These are phyloP conservation scores for Thomomys bottae DNA, from an alignment of 2,113 vertebrate genomes.

Conservation along the genomic window DNA sequence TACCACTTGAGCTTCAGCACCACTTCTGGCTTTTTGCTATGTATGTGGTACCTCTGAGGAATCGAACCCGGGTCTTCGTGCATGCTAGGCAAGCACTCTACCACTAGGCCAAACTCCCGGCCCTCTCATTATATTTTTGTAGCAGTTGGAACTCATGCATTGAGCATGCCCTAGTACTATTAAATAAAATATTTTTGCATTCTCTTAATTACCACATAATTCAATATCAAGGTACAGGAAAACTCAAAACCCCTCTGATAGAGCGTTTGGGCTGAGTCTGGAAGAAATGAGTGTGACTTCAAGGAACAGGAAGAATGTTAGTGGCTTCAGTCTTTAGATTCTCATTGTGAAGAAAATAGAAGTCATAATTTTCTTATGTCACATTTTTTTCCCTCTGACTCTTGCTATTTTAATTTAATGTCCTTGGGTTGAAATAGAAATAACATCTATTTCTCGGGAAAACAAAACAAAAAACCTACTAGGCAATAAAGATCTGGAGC, in stretches of 20 bases:
- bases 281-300: background rate
- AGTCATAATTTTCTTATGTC: background rate
- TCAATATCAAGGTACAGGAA: background rate
- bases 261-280: background rate
- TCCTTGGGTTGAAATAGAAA: no score
- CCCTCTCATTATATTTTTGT: no score
- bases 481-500: background rate
- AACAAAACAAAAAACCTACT: background rate
- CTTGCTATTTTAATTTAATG: no score
- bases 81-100: no score
- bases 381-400: no score
- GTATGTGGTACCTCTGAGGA: no score
- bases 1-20: no score
- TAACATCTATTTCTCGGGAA: no score
- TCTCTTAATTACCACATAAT: background rate
- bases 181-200: background rate
- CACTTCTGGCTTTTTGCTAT: no score
- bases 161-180: background rate
- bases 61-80: no score
- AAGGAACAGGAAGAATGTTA: background rate
- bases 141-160: background rate
- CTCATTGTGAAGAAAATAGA: background rate
- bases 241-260: background rate
- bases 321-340: background rate
- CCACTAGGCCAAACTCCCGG: no score